Conservation (phyloP, 2,797 vertebrate species). For the Chaenodraco wilsoni region DNA sequence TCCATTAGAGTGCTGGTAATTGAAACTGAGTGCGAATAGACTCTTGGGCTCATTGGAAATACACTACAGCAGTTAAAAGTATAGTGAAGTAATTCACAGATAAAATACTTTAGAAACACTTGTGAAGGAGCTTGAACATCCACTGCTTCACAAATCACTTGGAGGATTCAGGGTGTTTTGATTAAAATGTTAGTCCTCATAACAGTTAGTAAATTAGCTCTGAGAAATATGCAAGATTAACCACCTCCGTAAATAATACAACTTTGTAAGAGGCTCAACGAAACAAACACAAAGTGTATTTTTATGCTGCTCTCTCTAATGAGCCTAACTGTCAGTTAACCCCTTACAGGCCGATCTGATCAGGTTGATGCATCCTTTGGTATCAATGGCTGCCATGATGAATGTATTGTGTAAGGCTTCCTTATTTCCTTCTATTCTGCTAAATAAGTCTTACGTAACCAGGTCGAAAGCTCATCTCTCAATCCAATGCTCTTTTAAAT, state of each 20-base stretch:
- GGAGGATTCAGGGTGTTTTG: background rate
- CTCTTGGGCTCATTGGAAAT: constrained; percentile 72
- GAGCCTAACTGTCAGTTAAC: constrained; percentile 1
- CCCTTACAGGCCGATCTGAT: background rate
- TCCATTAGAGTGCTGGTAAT: constrained; percentile 76
- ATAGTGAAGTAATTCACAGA: constrained; percentile 55
- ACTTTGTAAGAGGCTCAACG: background rate
- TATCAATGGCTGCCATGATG: constrained; percentile 6
- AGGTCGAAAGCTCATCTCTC: background rate
- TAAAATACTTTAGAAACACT: constrained; percentile 41
- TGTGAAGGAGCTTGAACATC: background rate
- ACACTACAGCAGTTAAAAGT: constrained; percentile 60
- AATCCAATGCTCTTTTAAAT: background rate
- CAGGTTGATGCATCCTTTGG: constrained; percentile 4
- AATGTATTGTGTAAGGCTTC: constrained; percentile 17
- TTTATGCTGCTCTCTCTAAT: background rate
- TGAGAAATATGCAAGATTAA: background rate
- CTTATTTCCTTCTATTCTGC: constrained; percentile 3
- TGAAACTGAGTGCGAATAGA: constrained; percentile 78
- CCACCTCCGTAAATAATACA: background rate
- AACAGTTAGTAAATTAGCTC: background rate
- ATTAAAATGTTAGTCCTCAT: background rate
- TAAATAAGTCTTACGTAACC: background rate
- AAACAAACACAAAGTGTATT: background rate
- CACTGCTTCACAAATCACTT: background rate